Evolutionary conservation across 2,888 invertebrate species (phyloP).

Genomic region (Merodon equestris): DNA sequence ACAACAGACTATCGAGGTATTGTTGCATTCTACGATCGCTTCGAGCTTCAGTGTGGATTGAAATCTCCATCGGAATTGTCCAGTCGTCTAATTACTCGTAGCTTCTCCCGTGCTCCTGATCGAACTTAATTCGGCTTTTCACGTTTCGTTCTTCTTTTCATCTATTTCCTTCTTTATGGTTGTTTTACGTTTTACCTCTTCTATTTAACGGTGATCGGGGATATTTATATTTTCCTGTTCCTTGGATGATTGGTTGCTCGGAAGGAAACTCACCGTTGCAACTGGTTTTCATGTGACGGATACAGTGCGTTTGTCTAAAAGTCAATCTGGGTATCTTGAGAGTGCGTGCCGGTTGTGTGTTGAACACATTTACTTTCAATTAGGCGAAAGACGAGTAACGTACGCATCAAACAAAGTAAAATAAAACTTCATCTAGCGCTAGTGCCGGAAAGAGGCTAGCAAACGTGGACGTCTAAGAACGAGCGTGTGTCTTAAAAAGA

Average conservation of each 20-base stretch:
- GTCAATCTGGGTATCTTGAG: constrained; percentile 14
- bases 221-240: constrained; percentile 27
- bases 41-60: constrained; percentile 72
- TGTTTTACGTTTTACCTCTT: constrained; percentile 11
- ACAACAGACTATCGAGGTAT: constrained; percentile 66
- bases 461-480: background rate
- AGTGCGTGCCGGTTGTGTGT: constrained; percentile 32
- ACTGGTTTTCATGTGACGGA: constrained; percentile 26
- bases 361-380: constrained; percentile 41
- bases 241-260: constrained; percentile 13
- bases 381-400: constrained; percentile 31
- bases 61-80: constrained; percentile 70
- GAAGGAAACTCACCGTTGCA: constrained; percentile 34
- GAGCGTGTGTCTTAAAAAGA: background rate
- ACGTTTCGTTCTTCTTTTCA: too few species aligned
- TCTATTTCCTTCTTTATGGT: too few species aligned
- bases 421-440: constrained; percentile 39
- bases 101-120: constrained; percentile 24
- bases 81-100: constrained; percentile 46
- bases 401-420: constrained; percentile 17
- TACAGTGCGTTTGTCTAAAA: constrained; percentile 10
- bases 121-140: constrained; percentile 18
- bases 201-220: constrained; percentile 19
- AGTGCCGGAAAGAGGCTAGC: too few species aligned
- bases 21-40: constrained; percentile 70